phyloP scores from a whole-genome alignment of 2,113 vertebrate species.

The Antigone vipio region DNA sequence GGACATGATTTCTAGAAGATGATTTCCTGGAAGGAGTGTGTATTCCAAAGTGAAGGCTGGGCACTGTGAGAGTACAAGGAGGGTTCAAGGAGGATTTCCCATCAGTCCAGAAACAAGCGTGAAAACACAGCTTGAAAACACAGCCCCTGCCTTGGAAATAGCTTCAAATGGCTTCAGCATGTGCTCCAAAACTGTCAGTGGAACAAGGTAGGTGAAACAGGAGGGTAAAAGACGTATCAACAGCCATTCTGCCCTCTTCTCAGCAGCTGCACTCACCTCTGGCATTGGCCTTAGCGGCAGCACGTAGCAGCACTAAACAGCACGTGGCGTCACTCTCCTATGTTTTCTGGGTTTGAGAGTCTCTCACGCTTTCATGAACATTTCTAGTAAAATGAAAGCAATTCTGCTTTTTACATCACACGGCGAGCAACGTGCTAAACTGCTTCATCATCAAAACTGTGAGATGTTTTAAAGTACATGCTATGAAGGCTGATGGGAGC shows the following conservation, averaged over 20 bases:
- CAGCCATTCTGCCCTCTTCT: neutral
- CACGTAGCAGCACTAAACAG: neutral
- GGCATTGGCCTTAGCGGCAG: neutral
- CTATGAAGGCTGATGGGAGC: neutral
- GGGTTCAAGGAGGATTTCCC: neutral
- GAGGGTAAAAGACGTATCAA: neutral
- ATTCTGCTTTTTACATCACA: neutral
- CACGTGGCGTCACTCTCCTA: accelerated
- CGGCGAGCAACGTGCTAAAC: neutral
- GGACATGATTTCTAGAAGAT: neutral
- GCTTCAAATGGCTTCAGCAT: neutral
- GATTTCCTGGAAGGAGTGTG: neutral
- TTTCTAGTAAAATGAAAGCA: neutral
- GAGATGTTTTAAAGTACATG: neutral
- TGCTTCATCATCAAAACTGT: neutral
- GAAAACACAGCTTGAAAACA: neutral
- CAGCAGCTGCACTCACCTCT: neutral
- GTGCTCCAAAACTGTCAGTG: neutral
- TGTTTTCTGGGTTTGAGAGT: neutral
- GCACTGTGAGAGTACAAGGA: neutral
- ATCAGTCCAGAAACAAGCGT: neutral
- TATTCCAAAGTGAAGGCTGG: neutral
- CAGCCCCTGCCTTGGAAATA: neutral
- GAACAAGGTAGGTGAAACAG: neutral
- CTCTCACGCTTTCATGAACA: neutral